Evolutionary conservation across 2,113 vertebrate genomes (phyloP).

Genomic region (Labeo rohita): DNA sequence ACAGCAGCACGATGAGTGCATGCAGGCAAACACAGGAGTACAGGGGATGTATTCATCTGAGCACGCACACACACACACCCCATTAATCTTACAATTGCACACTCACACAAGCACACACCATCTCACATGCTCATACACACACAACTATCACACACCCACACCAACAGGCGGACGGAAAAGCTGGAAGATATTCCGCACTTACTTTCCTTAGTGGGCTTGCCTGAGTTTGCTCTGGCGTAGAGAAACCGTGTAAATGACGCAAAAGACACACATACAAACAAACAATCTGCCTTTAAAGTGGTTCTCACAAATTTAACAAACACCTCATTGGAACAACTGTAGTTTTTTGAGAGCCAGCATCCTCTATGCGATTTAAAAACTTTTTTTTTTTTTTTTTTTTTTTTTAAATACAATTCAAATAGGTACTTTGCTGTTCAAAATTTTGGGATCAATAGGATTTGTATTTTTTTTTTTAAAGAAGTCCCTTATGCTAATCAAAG

Average conservation of each 20-base stretch:
- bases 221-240: constrained; percentile 96
- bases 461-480: too few species aligned
- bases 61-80: constrained; percentile 24
- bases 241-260: constrained; percentile 84
- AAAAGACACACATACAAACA: constrained; percentile 67
- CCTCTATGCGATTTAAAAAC: neutral
- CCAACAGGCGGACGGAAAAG: constrained; percentile 58
- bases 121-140: constrained; percentile 53
- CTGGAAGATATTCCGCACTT: constrained; percentile 84
- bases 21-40: constrained; percentile 89
- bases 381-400: too few species aligned
- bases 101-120: constrained; percentile 56
- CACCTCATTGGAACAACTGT: constrained; percentile 2
- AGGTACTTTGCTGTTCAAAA: too few species aligned
- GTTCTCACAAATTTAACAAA: constrained; percentile 41
- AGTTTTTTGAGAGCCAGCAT: neutral
- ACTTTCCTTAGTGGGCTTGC: constrained; percentile 97
- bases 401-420: neutral
- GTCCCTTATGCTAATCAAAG: too few species aligned
- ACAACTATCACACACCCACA: constrained; percentile 41
- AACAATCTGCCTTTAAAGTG: constrained; percentile 66
- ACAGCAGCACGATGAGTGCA: constrained; percentile 63
- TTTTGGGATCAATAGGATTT: too few species aligned
- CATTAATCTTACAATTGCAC: constrained; percentile 19
- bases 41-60: constrained; percentile 27